Percentiles rank a stretch among this genome's conserved stretches.
Evolutionary conservation across 2,113 vertebrate species (phyloP).

Genomic region (Herpailurus yagouaroundi): DNA sequence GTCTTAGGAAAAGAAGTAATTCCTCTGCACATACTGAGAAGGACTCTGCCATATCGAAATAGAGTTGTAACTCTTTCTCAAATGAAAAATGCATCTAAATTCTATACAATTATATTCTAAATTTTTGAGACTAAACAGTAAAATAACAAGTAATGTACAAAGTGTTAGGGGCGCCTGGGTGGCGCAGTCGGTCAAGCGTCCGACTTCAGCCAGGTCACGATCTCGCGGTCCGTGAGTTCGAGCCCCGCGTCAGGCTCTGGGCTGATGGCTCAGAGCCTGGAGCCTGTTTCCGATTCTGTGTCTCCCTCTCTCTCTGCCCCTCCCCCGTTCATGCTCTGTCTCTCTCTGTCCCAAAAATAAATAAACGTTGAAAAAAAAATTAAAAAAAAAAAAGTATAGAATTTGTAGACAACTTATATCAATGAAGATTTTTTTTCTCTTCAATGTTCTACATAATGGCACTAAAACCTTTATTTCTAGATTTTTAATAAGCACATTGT

Average conservation of each 20-base stretch:
- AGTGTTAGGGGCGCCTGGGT: too few species aligned
- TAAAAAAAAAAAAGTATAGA: too few species aligned
- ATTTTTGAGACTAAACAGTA: background rate
- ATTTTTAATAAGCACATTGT: constrained; percentile 45
- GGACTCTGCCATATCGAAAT: background rate
- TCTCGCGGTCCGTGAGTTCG: too few species aligned
- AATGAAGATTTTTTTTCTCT: constrained; percentile 54
- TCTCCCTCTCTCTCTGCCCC: too few species aligned
- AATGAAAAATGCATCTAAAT: background rate
- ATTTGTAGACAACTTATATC: constrained; percentile 25
- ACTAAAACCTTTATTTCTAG: constrained; percentile 65
- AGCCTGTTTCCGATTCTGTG: too few species aligned
- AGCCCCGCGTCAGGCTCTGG: too few species aligned
- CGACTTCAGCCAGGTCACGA: too few species aligned
- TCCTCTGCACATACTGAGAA: accelerated
- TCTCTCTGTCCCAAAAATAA: too few species aligned
- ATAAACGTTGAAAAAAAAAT: too few species aligned
- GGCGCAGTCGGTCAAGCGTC: too few species aligned
- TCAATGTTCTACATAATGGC: constrained; percentile 62
- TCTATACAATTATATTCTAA: background rate
- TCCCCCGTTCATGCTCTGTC: too few species aligned
- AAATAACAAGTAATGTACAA: constrained; percentile 27
- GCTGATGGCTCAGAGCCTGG: too few species aligned
- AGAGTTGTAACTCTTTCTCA: background rate
- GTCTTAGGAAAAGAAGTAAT: background rate